A percentile compares a stretch with the other conserved stretches of the same genome.
Evolutionary conservation across 2,888 invertebrate species (phyloP).

Genomic region (Machimus atricapillus): DNA sequence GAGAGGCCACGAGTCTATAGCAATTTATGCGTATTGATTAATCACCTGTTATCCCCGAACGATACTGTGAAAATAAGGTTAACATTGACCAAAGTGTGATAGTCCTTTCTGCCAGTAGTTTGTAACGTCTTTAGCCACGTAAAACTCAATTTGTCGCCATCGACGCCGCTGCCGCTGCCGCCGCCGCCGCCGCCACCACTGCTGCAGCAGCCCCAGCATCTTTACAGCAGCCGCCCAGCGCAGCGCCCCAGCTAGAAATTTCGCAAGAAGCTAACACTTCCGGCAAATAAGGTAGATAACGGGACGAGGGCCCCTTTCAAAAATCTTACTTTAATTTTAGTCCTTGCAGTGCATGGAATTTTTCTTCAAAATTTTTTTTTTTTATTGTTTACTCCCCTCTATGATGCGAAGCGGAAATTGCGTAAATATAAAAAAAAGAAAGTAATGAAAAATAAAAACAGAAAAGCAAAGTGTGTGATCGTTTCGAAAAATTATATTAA

Average conservation of each 20-base stretch:
- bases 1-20: slow-evolving; percentile 8
- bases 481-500: background rate
- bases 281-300: slow-evolving; percentile 39
- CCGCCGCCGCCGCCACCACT: too few relatives aligned
- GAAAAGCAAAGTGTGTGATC: background rate
- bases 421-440: background rate
- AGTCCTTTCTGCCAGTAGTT: slow-evolving; percentile 16
- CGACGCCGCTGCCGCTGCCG: background rate
- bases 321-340: background rate
- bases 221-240: background rate
- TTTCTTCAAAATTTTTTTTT: background rate
- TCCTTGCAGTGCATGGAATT: slow-evolving; percentile 28
- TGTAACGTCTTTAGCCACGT: background rate
- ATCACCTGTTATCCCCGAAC: slow-evolving; percentile 45
- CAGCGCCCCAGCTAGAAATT: background rate
- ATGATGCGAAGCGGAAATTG: background rate
- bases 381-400: slow-evolving; percentile 17
- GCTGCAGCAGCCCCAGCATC: background rate
- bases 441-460: background rate
- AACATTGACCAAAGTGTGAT: slow-evolving; percentile 44
- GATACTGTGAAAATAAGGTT: slow-evolving; percentile 42
- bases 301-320: background rate
- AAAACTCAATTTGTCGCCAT: background rate
- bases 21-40: slow-evolving; percentile 44
- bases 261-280: background rate